A percentile compares a stretch with the other conserved stretches of the same genome.
These are phyloP conservation scores for Pollenia griseotomentosa DNA, from an alignment of 2,888 invertebrate genomes.

Conservation along the genomic window DNA sequence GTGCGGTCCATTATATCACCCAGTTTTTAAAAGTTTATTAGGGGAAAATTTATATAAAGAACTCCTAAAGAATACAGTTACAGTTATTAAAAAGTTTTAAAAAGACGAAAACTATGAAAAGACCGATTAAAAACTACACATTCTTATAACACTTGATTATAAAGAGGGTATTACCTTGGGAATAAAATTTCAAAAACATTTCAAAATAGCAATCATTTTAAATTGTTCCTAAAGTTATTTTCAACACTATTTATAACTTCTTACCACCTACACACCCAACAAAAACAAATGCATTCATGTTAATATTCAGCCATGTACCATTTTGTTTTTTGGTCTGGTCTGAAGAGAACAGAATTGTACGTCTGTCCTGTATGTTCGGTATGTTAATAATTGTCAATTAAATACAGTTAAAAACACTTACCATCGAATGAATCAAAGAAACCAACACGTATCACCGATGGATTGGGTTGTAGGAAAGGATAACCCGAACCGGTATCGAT, in stretches of 20 bases:
- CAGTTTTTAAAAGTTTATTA: too few relatives aligned
- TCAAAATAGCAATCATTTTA: neutral
- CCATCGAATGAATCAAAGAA: conserved; percentile 83
- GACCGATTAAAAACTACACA: too few relatives aligned
- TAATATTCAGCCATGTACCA: neutral
- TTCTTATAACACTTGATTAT: too few relatives aligned
- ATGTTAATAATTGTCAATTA: conserved; percentile 70
- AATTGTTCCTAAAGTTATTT: neutral
- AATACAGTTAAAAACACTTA: conserved; percentile 76
- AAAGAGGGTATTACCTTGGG: too few relatives aligned
- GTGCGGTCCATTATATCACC: too few relatives aligned
- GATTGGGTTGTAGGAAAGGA: conserved; percentile 81
- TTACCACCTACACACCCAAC: neutral
- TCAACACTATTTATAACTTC: neutral
- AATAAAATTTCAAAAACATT: too few relatives aligned
- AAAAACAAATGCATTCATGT: neutral
- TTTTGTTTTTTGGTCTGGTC: neutral
- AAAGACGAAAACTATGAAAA: too few relatives aligned
- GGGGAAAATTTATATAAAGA: too few relatives aligned
- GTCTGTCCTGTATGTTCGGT: neutral
- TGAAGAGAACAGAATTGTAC: neutral
- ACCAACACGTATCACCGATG: conserved; percentile 80
- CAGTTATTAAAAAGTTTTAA: too few relatives aligned
- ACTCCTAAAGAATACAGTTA: too few relatives aligned
- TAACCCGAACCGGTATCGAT: conserved; percentile 82